Evolutionary conservation across 2,113 vertebrate genomes (phyloP), one percentile per base, ranked within the genome.

Genomic region (Centropristis striata): DNA sequence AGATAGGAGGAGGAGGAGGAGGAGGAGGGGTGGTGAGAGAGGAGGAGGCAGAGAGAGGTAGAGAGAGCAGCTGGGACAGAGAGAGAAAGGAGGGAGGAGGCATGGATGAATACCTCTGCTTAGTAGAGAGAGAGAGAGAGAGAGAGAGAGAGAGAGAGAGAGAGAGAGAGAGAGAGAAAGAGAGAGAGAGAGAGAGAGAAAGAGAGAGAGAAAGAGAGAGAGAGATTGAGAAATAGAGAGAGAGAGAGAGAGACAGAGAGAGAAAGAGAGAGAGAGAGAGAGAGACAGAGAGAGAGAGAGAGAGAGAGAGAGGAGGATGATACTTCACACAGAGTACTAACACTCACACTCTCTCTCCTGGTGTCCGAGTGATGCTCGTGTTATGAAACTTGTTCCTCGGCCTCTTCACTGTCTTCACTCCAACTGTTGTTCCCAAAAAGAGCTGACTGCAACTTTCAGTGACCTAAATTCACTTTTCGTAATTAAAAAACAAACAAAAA

Each of bases 51-150:
- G 55, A 67, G 75, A 54, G 70, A 79, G 83, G 72, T 42, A 85
- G 2, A 83, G 80, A 58, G 80, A 87, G 90, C 64, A 81, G 85
- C 75, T 84, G 86, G 86, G 88, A 86, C 78, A 86, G 75, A 61
- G 70, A 59, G 49, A 41, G 21, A 51, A 67, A 67, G 55, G 84
- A 73, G 70, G 53, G 68, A 76, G 78, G 1, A 50, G 59, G 79
- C 57, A 77, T 55, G 87, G 89, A 82, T 83, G 89, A 81, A 91
- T 87, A 88, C 87, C 86, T 89, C 86, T 86, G 87, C 90, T 81
- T 51, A 47, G 70, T 47, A 92, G 44, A 67, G 68, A 81, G 81
- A 92, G 49, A 82, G 53, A 55, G 2, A 53, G 27, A 8, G 42
- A 49, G 63, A 78, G 66, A 55, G 59, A 75, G 59, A n/a, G n/a